These are phyloP conservation scores for Metacarcinus magister DNA, from an alignment of 2,888 invertebrate species.

Conservation along the genomic window DNA sequence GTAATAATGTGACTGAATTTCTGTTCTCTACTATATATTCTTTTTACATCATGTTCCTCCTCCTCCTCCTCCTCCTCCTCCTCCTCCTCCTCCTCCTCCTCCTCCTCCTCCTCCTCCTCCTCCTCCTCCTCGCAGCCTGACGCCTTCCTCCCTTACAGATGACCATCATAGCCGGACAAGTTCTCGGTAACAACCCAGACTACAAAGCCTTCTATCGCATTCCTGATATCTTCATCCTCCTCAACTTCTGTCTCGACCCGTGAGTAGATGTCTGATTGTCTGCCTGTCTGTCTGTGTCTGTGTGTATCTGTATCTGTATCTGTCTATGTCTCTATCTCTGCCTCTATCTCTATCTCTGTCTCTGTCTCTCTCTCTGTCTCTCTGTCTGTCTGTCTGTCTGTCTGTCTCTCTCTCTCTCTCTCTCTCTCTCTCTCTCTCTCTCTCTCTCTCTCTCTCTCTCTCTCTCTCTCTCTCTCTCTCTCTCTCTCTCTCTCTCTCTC, in stretches of 20 bases:
- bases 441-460: not conserved
- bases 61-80: no score
- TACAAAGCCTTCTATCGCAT: conserved; percentile 86
- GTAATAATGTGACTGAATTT: no score
- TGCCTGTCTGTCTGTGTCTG: no score
- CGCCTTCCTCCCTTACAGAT: conserved; percentile 86
- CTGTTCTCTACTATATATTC: no score
- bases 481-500: no score
- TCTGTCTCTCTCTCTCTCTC: not conserved
- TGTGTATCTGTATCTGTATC: no score
- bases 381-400: conserved; percentile 42
- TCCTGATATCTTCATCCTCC: conserved; percentile 91
- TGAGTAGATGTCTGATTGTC: conserved; percentile 83
- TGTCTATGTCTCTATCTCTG: no score
- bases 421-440: not conserved
- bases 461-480: no score
- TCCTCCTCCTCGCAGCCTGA: not conserved
- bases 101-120: not conserved
- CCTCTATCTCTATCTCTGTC: no score
- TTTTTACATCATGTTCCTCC: not conserved
- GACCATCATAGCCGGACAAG: conserved; percentile 88
- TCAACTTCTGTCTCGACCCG: conserved; percentile 93
- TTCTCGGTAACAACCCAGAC: conserved; percentile 83
- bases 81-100: not conserved
- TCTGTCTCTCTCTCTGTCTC: conserved; percentile 44